Evolutionary conservation across 30 jellyfish, hydroid and myxozoan genomes (phyloP).

Genomic region (Aurelia coerulea): DNA sequence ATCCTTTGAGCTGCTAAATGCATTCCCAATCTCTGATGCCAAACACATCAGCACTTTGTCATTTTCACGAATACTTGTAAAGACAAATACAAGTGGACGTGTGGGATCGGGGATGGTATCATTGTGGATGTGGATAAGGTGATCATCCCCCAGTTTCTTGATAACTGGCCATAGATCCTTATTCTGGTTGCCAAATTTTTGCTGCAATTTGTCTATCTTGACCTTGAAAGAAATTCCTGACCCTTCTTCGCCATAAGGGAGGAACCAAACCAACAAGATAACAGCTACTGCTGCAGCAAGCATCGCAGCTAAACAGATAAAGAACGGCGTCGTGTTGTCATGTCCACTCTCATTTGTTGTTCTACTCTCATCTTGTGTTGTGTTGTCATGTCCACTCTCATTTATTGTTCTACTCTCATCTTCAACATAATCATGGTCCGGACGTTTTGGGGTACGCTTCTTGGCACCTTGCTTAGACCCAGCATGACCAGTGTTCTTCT

Average conservation of each 20-base stretch:
- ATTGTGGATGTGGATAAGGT: neutral
- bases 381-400: too few species aligned
- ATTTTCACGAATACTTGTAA: conserved; percentile 21
- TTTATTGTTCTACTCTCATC: too few species aligned
- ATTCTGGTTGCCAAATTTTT: conserved; percentile 26
- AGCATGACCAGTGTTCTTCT: too few species aligned
- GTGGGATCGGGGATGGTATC: neutral
- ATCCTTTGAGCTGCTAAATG: conserved; percentile 6
- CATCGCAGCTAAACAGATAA: too few species aligned
- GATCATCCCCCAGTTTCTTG: conserved; percentile 28
- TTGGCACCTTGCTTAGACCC: too few species aligned
- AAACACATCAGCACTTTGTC: conserved; percentile 38
- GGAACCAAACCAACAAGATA: neutral
- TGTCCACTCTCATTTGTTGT: too few species aligned
- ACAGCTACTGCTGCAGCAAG: too few species aligned
- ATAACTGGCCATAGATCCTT: conserved; percentile 29
- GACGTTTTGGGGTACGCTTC: too few species aligned
- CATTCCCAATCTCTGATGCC: conserved; percentile 22
- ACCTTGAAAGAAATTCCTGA: neutral
- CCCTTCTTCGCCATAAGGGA: neutral
- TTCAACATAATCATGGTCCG: too few species aligned
- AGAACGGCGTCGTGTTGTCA: too few species aligned
- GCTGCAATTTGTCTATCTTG: conserved; percentile 2
- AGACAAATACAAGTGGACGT: conserved; percentile 51
- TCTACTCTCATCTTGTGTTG: too few species aligned